Evolutionary conservation across 2,797 vertebrate species (phyloP).

Genomic region (Petrocephalus schoutedeni): DNA sequence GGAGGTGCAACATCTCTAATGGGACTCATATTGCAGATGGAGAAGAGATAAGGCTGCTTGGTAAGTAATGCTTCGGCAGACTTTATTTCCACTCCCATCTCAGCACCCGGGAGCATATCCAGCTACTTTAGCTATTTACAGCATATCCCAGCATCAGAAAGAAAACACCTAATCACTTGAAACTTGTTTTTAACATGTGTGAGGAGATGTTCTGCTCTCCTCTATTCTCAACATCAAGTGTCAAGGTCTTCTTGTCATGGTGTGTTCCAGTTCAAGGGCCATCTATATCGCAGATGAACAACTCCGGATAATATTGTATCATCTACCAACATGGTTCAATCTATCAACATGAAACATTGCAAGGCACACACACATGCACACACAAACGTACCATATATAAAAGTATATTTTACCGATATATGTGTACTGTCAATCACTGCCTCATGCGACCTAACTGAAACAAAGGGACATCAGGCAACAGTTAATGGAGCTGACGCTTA

Average conservation of each 20-base stretch:
- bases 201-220: background rate
- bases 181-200: background rate
- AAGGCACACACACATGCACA: background rate
- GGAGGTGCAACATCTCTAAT: background rate
- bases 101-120: background rate
- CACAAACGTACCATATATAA: background rate
- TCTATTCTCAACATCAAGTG: background rate
- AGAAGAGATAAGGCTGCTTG: background rate
- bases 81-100: background rate
- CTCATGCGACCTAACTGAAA: background rate
- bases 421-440: background rate
- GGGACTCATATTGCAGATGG: background rate
- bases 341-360: background rate
- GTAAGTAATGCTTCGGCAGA: background rate
- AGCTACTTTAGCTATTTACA: constrained; percentile 7
- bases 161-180: constrained; percentile 8
- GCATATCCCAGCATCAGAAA: background rate
- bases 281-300: background rate
- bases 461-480: background rate
- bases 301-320: background rate
- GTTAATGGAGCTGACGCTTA: background rate
- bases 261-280: background rate
- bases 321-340: background rate
- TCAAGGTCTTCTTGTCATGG: background rate
- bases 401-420: background rate